Evolutionary conservation across 2,888 invertebrate species (phyloP), one percentile per base, ranked within the genome.

Genomic region (Dasysyrphus tricinctus): DNA sequence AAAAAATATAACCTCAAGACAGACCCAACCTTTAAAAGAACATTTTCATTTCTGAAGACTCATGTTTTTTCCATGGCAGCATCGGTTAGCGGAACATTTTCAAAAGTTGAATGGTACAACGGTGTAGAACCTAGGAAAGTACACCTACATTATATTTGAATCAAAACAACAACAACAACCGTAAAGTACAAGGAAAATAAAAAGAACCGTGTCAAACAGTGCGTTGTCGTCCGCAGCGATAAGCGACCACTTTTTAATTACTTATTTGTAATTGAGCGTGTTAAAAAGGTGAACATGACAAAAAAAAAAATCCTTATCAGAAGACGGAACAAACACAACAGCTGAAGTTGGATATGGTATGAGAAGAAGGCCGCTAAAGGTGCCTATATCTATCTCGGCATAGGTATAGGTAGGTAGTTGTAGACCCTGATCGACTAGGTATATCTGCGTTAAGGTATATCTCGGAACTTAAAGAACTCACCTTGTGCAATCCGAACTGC

Each of bases 401-500:
- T 39, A 39, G 37, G 9, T 9, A 2, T 32, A 47, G 44, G 16
- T n/a, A 16, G 44, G 14, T 7, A 34, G 32, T 9, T 24, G 9
- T 32, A 56, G 34, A 29, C 29, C 12, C 56, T 14, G n/a, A 12
- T 54, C 44, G 9, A 5, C 5, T 42, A 42, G 14, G 42, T 44
- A n/a, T 44, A 44, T 12, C 32, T 32, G n/a, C n/a, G n/a, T n/a
- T n/a, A n/a, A n/a, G n/a, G n/a, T n/a, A 7, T 44, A 56, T 34
- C n/a, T 3, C 12, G 12, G 39, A 29, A 6, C 29, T 11, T 14
- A 44, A 39, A 24, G 24, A 69, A 93, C 95, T 95, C 94, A 97
- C 97, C 97, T 97, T 97, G 97, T 94, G 97, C 97, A 95, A 97
- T 97, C 94, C 97, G 96, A 94, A 97, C 97, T 93, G 97, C 97